Base-by-base conservation (phyloP, 64 coral and sea anemone genomes). In the Pocillopora damicornis region DNA sequence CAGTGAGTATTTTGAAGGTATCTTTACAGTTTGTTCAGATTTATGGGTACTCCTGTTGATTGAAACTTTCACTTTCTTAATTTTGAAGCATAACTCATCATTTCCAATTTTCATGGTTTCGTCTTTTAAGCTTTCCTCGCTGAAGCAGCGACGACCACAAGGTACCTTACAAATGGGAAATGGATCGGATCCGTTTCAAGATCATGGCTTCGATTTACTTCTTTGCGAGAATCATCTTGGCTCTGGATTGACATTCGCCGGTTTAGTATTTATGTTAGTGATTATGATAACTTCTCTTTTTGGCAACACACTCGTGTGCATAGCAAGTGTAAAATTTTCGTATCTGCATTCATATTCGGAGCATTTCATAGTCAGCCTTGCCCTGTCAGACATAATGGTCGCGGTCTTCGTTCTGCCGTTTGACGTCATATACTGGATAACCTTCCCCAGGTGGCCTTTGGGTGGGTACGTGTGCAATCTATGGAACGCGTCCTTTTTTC, bases 401-500 rank as follows among this genome's bases (percentile, higher is more conserved):
- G 78, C 87, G 22, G 59, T 59, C 0, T 82, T 22, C n/a, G 94
- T 97, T 3, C 18, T 97, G 5, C 94, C 94, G 0, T 97, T 97
- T 63, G 94, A 97, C 37, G 62, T 93, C 8, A 20, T 90, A 4
- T 97, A 97, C 72, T 97, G 94, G 94, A 82, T 93, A 11, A 67
- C 86, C 0, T 97, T 97, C 76, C 94, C 94, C 59, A 82, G 82
- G 5, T 97, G 94, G 94, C 86, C 91, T 62, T 65, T 97, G 57
- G 94, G 91, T 0, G 77, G 83, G 0, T 82, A 87, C 20, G 11
- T 57, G 6, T 97, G 94, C 63, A 97, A 93, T 88, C 86, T 97
- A 4, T 97, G 94, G 94, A 97, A 97, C 60, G 79, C 94, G 17
- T 15, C 90, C 5, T 97, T 97, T 84, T 97, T 97, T 83, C 69